phyloP scores from a whole-genome alignment of 2,888 invertebrate genomes.

The Dioctria rufipes region DNA sequence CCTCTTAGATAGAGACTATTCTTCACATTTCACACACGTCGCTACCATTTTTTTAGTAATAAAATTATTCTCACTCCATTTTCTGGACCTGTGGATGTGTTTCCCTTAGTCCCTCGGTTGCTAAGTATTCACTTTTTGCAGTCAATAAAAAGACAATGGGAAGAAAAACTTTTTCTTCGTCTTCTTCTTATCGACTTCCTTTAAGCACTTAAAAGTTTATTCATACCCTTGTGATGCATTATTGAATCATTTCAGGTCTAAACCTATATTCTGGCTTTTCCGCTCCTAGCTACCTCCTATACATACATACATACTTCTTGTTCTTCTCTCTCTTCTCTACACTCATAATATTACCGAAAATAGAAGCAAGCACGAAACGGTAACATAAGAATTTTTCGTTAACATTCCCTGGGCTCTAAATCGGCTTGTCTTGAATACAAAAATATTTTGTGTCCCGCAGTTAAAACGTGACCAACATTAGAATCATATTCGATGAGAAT shows the following conservation, averaged over 20 bases:
- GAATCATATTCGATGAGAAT: constrained; percentile 40
- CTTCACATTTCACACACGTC: no score
- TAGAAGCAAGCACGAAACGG: constrained; percentile 28
- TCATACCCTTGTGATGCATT: constrained; percentile 15
- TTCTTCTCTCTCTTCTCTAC: no score
- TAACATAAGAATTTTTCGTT: constrained; percentile 51
- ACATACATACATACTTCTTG: no score
- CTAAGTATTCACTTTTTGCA: no score
- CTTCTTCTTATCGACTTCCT: not conserved
- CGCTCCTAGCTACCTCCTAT: no score
- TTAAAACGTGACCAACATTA: constrained; percentile 47
- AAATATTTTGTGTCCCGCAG: constrained; percentile 35
- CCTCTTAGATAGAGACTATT: no score
- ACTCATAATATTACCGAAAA: constrained; percentile 18
- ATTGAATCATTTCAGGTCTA: constrained; percentile 34
- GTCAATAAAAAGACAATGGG: no score
- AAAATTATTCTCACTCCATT: no score
- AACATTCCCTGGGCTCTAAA: constrained; percentile 32
- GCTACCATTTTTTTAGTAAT: no score
- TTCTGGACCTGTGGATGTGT: no score
- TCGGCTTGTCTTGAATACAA: constrained; percentile 25
- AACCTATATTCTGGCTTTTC: not conserved
- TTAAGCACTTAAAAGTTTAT: constrained; percentile 11
- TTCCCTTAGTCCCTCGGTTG: no score
- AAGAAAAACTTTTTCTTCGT: no score